A percentile compares a stretch with the other conserved stretches of the same genome.
Conservation (phyloP, 2,888 invertebrate genomes). For the Callosobruchus maculatus region DNA sequence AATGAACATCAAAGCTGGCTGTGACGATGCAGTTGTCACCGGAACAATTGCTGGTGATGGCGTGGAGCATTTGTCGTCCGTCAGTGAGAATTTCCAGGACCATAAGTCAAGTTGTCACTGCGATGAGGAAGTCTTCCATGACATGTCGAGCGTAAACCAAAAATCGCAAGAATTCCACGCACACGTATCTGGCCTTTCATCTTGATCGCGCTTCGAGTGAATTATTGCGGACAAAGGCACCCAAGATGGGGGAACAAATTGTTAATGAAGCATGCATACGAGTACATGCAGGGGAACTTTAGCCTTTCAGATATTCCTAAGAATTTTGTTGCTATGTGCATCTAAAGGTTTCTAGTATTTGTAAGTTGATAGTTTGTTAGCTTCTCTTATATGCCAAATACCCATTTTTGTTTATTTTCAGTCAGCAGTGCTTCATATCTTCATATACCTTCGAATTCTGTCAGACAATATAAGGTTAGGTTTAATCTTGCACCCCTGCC, state of each 20-base stretch:
- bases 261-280: neutral
- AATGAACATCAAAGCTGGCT: neutral
- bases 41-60: neutral
- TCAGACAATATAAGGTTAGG: too few relatives aligned
- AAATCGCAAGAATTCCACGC: neutral
- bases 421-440: too few relatives aligned
- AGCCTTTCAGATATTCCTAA: neutral
- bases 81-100: neutral
- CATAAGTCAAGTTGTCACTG: neutral
- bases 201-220: neutral
- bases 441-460: too few relatives aligned
- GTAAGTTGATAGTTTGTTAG: too few relatives aligned
- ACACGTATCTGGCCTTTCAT: neutral
- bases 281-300: neutral
- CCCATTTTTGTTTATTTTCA: too few relatives aligned
- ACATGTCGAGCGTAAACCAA: neutral
- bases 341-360: too few relatives aligned
- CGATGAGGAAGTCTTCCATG: neutral
- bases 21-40: neutral
- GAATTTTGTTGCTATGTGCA: too few relatives aligned
- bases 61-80: neutral
- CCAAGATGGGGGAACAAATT: neutral
- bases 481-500: too few relatives aligned
- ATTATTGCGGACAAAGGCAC: neutral
- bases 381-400: too few relatives aligned